Conservation (phyloP, 2,113 vertebrate species). For the Toxostoma redivivum region DNA sequence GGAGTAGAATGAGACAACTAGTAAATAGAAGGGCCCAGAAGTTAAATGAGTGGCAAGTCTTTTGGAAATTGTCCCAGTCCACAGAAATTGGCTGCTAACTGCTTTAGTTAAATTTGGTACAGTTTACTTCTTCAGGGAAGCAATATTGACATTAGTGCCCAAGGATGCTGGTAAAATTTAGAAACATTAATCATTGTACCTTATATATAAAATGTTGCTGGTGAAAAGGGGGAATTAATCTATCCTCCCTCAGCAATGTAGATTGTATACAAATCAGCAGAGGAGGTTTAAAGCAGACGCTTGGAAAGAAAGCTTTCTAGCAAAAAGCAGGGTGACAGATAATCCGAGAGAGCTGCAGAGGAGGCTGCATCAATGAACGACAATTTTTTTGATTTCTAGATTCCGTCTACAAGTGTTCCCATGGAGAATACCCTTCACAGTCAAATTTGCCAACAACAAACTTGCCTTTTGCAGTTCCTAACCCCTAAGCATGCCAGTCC, state of each 20-base stretch:
- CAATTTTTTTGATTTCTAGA: background rate
- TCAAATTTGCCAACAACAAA: background rate
- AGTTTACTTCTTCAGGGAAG: background rate
- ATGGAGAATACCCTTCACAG: background rate
- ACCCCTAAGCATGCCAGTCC: background rate
- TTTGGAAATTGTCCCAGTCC: background rate
- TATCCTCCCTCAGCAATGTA: background rate
- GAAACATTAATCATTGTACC: background rate
- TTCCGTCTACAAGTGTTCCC: background rate
- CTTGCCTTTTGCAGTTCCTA: background rate
- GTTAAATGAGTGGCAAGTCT: background rate
- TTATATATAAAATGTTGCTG: background rate
- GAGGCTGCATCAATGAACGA: background rate
- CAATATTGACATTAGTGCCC: background rate
- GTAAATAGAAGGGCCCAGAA: background rate
- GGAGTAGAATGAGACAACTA: background rate
- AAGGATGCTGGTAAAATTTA: background rate
- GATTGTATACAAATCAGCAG: background rate
- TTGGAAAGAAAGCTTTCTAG: background rate
- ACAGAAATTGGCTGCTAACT: background rate
- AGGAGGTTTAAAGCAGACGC: background rate
- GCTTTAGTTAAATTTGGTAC: background rate
- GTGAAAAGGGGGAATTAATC: background rate
- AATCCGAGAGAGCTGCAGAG: background rate
- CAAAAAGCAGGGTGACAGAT: background rate